Percentiles rank a stretch among this genome's conserved stretches.
phyloP scores from a whole-genome alignment of 2,888 invertebrate genomes.

The Sarcophaga caerulescens region DNA sequence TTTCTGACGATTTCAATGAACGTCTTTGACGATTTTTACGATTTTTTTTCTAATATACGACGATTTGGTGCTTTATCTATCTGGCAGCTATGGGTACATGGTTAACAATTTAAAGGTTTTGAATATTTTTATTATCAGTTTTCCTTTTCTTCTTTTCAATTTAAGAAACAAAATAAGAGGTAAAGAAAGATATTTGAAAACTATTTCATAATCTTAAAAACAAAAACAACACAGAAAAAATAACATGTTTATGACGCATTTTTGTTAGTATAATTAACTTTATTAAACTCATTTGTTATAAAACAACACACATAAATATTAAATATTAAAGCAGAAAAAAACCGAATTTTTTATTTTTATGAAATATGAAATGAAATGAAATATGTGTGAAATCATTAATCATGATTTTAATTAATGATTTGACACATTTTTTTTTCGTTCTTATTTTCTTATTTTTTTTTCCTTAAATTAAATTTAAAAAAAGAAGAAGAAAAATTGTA shows the following conservation, averaged over 20 bases:
- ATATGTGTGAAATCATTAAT: conserved; percentile 63
- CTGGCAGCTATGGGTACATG: no score
- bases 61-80: no score
- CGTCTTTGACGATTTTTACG: no score
- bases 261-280: conserved; percentile 35
- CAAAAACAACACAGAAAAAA: no score
- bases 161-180: no score
- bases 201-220: background rate
- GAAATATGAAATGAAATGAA: background rate
- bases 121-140: no score
- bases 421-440: conserved; percentile 51
- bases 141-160: no score
- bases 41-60: no score
- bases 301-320: conserved; percentile 16
- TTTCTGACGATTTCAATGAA: no score
- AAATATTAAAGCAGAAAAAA: background rate
- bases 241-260: conserved; percentile 45
- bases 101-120: no score
- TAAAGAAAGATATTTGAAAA: no score
- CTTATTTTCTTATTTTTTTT: conserved; percentile 12
- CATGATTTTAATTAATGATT: conserved; percentile 65
- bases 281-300: conserved; percentile 44
- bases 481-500: background rate
- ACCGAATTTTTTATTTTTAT: background rate
- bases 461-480: conserved; percentile 23